These are phyloP conservation scores for Euproctis similis DNA, from an alignment of 2,888 invertebrate genomes.

Conservation along the genomic window DNA sequence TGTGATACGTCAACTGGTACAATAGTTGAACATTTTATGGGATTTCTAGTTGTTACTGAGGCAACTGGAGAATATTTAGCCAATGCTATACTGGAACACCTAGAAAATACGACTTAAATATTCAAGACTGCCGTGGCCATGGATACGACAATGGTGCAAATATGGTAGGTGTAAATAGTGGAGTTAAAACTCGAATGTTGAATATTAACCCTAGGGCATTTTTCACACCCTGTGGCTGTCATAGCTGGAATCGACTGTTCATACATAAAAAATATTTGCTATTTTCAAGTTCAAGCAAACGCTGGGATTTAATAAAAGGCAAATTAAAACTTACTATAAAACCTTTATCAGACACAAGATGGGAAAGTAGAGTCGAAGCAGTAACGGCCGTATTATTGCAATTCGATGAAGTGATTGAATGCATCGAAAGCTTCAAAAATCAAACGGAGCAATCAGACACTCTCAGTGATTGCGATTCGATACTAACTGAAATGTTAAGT, in stretches of 20 bases:
- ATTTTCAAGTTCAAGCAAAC: conserved; percentile 10
- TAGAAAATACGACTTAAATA: background rate
- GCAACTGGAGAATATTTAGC: background rate
- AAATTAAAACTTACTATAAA: conserved; percentile 11
- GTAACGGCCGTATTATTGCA: conserved; percentile 9
- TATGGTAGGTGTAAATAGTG: conserved; percentile 1
- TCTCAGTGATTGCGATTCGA: conserved; percentile 9
- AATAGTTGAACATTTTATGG: background rate
- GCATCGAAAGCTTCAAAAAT: conserved; percentile 6
- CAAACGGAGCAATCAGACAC: conserved; percentile 9
- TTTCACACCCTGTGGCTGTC: background rate
- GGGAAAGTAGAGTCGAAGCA: conserved; percentile 11
- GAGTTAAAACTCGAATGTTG: conserved; percentile 1
- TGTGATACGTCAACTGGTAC: background rate
- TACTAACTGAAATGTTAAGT: conserved; percentile 8
- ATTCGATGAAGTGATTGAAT: conserved; percentile 10
- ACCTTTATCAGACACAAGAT: conserved; percentile 8
- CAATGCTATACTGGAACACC: background rate
- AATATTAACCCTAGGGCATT: conserved; percentile 1
- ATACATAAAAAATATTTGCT: conserved; percentile 5
- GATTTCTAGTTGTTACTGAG: background rate
- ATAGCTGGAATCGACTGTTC: conserved; percentile 1
- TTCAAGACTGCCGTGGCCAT: background rate
- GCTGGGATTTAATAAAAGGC: conserved; percentile 8
- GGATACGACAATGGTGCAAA: conserved; percentile 1